phyloP scores from a whole-genome alignment of 2,888 invertebrate genomes.

The Dryobotodes eremita region DNA sequence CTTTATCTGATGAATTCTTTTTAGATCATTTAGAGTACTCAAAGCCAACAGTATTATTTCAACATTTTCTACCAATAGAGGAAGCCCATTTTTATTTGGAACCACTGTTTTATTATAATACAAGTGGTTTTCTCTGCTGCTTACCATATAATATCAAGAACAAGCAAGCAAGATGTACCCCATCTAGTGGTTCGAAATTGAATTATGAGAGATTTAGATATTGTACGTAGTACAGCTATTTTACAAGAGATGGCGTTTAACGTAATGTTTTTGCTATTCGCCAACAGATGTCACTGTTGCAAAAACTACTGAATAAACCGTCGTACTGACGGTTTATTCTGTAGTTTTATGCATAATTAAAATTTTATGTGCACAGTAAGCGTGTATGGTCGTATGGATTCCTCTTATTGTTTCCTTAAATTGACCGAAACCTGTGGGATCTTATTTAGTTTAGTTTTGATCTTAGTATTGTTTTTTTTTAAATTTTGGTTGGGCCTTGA shows the following conservation, averaged over 20 bases:
- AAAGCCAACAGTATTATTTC: neutral
- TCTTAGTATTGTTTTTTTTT: neutral
- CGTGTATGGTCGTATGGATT: neutral
- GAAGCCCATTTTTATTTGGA: neutral
- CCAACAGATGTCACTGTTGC: conserved; percentile 42
- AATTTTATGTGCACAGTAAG: neutral
- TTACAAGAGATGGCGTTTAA: conserved; percentile 42
- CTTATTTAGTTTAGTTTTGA: neutral
- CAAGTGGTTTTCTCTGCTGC: neutral
- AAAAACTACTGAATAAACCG: too few species aligned
- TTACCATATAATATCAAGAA: neutral
- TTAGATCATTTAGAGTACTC: neutral
- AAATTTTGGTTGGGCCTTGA: too few species aligned
- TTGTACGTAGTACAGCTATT: conserved; percentile 21
- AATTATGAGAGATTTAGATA: neutral
- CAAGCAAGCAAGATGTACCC: neutral
- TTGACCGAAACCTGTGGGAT: neutral
- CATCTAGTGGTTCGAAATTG: conserved; percentile 25
- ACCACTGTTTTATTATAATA: neutral
- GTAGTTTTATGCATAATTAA: neutral
- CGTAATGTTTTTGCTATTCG: conserved; percentile 9
- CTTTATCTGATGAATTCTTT: neutral
- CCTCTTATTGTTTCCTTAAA: neutral
- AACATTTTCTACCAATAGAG: neutral
- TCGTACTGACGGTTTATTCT: neutral